These are phyloP conservation scores for Gymnogyps californianus DNA, from an alignment of 2,113 vertebrate genomes.

Conservation along the genomic window DNA sequence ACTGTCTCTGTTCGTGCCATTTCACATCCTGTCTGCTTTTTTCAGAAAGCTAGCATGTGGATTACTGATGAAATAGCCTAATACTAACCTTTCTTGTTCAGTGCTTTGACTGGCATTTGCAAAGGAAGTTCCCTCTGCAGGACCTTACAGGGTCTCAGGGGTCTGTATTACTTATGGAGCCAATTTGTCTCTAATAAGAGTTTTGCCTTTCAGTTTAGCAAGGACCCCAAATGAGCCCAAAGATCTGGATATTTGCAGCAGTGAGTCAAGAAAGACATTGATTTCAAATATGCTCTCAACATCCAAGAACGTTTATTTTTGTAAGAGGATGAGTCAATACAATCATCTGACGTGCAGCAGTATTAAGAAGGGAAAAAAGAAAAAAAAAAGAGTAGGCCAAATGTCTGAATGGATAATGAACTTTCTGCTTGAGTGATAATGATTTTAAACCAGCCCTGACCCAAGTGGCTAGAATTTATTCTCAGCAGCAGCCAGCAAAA, in stretches of 20 bases:
- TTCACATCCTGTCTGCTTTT: not conserved
- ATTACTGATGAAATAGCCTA: not conserved
- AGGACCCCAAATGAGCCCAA: not conserved
- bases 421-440: not conserved
- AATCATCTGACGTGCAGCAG: not conserved
- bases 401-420: not conserved
- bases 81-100: not conserved
- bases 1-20: not conserved
- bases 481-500: not conserved
- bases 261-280: not conserved
- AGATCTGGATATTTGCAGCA: not conserved
- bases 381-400: not conserved
- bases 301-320: slow-evolving; percentile 21
- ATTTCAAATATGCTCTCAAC: slow-evolving; percentile 14
- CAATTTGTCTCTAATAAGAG: not conserved
- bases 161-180: not conserved
- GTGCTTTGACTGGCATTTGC: not conserved
- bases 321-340: slow-evolving; percentile 11
- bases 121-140: not conserved
- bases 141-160: not conserved
- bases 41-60: not conserved
- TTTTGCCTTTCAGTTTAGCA: not conserved
- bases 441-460: not conserved
- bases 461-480: not conserved
- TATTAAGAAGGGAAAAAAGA: not conserved